Base-by-base conservation (phyloP, 2,888 invertebrate genomes). In the Leucozona laternaria region DNA sequence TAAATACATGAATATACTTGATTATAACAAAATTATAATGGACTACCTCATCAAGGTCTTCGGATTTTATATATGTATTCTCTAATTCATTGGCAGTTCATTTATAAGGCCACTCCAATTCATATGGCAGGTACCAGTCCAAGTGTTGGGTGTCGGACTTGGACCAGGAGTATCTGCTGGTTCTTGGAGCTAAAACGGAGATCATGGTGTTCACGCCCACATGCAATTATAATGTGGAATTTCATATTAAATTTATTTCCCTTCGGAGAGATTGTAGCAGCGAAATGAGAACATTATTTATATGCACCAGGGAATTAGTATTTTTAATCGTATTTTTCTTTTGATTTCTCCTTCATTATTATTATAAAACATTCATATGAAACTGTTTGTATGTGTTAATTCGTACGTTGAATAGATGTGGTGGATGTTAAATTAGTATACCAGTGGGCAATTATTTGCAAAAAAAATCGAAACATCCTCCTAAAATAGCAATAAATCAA, bases 141-240 rank as follows among this genome's bases (percentile, higher is more conserved):
- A 25, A n/a, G 25, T 28, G 25, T n/a, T 28, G 25, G 7, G 22
- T 13, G 50, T 15, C 25, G 25, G 25, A 40, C 4, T 17, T 17
- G 10, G 28, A 28, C 28, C 43, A 25, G 11, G 17, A 85, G 72
- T 80, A 80, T 81, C 73, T 77, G 62, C 62, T 43, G 76, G 66
- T 72, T 77, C 70, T 60, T 71, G 40, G 45, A 71, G 64, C 53
- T 37, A 28, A 58, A 80, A 85, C 55, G 81, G 64, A 86, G 77
- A 70, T 64, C 81, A 78, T 73, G 85, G 76, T 43, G 84, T 77
- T 57, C 86, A 86, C 86, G 86, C 86, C 86, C 86, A 86, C 86
- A 82, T 86, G 86, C 86, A 86, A 86, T 86, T 82, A 86, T 86
- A 86, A 86, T 86, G 82, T 86, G 86, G 86, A 86, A 86, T 86